Evolutionary conservation across 37 sponge, comb jelly and placozoan species (phyloP), one percentile per base, ranked within the genome.

Genomic region (Dysidea cf. avara): DNA sequence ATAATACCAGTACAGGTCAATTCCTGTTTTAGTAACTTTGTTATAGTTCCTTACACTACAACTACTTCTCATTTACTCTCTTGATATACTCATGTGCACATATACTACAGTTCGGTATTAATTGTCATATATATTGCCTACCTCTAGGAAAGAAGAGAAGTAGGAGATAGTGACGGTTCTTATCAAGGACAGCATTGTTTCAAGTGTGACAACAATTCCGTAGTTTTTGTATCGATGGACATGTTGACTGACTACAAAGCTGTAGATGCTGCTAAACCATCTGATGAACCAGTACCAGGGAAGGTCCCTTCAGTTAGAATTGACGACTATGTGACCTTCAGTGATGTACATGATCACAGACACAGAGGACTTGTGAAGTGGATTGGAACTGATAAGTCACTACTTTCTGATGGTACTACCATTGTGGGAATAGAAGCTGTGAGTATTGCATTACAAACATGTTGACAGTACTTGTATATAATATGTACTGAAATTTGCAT

Each of bases 341-440:
- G 69, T 39, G 46, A 63, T 21, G 69, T 64, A 65, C 51, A 40
- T 30, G 72, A 51, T 0, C 22, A 16, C 3, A 32, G 18, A 21
- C 35, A 69, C 25, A 48, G 64, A 40, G 83, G 83, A n/a, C 30
- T 46, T 14, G 82, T 87, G 26, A 56, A 51, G 39, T 87, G 87
- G 87, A 53, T 54, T 36, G 72, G 72, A 63, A 14, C 40, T 32
- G 46, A 17, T 56, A 56, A 2, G 46, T 5, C 46, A 43, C 9
- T 43, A 43, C 46, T 43, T 21, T 16, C 30, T 40, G 64, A 20
- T 63, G 17, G 24, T 31, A 46, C 26, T 39, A 38, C 7, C 9
- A 49, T 38, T 35, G 78, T 78, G 34, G 87, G 87, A 24, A 69
- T 87, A 55, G 77, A 87, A 40, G 65, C 77, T 3, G 87, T 87